Percentiles rank a stretch among this genome's conserved stretches.
Conservation (phyloP, 2,888 invertebrate species). For the Orthonychiurus folsomi region DNA sequence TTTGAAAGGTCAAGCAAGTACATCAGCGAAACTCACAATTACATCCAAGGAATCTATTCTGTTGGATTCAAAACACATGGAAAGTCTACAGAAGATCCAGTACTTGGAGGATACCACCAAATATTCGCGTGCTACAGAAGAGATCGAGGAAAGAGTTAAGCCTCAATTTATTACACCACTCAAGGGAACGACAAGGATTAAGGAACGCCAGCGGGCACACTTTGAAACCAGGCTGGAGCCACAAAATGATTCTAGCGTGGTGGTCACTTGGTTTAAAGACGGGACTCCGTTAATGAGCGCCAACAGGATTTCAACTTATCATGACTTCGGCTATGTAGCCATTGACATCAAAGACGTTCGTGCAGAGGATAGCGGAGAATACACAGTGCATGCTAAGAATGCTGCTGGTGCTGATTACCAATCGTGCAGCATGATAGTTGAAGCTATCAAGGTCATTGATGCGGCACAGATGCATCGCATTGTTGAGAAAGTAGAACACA, state of each 20-base stretch:
- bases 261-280: slow-evolving; percentile 94
- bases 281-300: slow-evolving; percentile 58
- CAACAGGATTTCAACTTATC: slow-evolving; percentile 85
- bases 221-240: slow-evolving; percentile 57
- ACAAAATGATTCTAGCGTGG: slow-evolving; percentile 23
- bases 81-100: slow-evolving; percentile 83
- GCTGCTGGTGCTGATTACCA: slow-evolving; percentile 75
- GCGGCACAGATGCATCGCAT: slow-evolving; percentile 72
- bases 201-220: slow-evolving; percentile 87
- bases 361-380: slow-evolving; percentile 89
- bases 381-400: slow-evolving; percentile 79
- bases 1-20: slow-evolving; percentile 72
- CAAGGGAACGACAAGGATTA: slow-evolving; percentile 85
- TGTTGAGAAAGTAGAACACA: slow-evolving; percentile 14
- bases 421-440: slow-evolving; percentile 70
- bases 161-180: slow-evolving; percentile 80
- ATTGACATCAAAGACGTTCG: slow-evolving; percentile 89
- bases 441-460: slow-evolving; percentile 69
- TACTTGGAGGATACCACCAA: slow-evolving; percentile 62
- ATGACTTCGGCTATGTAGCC: slow-evolving; percentile 95
- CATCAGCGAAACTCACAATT: slow-evolving; percentile 71
- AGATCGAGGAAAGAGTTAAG: slow-evolving; percentile 45
- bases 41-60: slow-evolving; percentile 70
- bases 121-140: slow-evolving; percentile 18
- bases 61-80: slow-evolving; percentile 84